Base-by-base conservation (phyloP, 2,797 vertebrate species). In the Varecia variegata region DNA sequence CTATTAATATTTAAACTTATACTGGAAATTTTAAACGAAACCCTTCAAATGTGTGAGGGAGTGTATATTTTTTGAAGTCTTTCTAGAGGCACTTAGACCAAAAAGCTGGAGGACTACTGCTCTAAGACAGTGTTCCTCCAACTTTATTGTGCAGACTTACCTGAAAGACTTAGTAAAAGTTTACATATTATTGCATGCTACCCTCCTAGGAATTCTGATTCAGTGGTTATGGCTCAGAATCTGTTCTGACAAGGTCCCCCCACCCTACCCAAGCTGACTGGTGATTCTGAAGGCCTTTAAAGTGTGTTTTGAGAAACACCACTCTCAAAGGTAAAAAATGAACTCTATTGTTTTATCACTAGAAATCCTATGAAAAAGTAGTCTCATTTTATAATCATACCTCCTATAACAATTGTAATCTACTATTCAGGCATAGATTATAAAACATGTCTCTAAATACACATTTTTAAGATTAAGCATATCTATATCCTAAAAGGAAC, bases 321-420 rank as follows among this genome's bases (percentile, higher is more conserved):
- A 86, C 27, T 73, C n/a, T 71, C 12, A 14, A 5, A 65, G 27
- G 43, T 85, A 84, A 56, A 93, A 79, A 83, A 58, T n/a, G 20
- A 81, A 82, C 13, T 84, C n/a, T 67, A 47, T 43, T 84, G 30
- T 43, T 47, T 68, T 43, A 52, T 87, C 93, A 94, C 17, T 79
- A 84, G 35, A 96, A 93, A 79, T 40, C n/a, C 50, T 88, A 87
- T 56, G 30, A 73, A 73, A 82, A 96, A 94, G 9, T 76, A 62
- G 40, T 5, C 67, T 92, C 40, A 83, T 65, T 88, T 83, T 94
- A 93, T 67, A 82, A 73, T 62, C 18, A 14, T 25, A 90, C 0
- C 32, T 95, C 35, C 45, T 56, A 54, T n/a, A 87, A 58, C 20
- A 88, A 76, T 81, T 23, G 90, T 17, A 85, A 62, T 38, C 54